A percentile compares a stretch with the other conserved stretches of the same genome.
Evolutionary conservation across 2,113 vertebrate genomes (phyloP).

Genomic region (Sterrhoptilus dennistouni): DNA sequence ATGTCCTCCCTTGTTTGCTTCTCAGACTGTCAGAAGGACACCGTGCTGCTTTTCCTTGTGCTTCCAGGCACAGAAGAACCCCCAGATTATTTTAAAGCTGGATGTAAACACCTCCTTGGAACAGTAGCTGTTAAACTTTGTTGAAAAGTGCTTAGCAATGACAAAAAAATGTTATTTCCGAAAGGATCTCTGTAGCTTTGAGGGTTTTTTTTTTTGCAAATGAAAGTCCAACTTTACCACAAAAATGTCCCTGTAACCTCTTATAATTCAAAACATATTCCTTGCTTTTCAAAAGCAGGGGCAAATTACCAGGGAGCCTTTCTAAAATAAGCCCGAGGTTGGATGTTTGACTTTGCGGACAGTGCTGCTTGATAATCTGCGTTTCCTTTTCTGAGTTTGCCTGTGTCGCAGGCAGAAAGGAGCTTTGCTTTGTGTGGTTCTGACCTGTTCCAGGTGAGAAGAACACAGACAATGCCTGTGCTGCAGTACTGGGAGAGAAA

Average conservation of each 20-base stretch:
- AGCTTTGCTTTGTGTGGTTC: neutral
- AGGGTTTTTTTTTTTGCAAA: constrained; percentile 35
- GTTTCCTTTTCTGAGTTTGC: neutral
- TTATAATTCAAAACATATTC: constrained; percentile 89
- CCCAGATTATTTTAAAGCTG: neutral
- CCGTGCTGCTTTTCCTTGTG: neutral
- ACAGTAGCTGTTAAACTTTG: constrained; percentile 41
- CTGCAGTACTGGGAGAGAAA: neutral
- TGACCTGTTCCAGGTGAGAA: neutral
- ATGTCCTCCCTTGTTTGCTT: neutral
- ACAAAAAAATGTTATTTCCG: constrained; percentile 66
- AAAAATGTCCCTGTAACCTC: constrained; percentile 87
- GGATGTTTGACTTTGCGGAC: constrained; percentile 72
- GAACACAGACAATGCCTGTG: accelerated
- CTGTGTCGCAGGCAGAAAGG: neutral
- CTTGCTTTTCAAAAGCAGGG: constrained; percentile 79
- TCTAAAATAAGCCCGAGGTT: constrained; percentile 78
- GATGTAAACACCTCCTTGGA: constrained; percentile 45
- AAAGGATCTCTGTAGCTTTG: constrained; percentile 38
- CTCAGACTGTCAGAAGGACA: neutral
- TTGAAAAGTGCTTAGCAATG: constrained; percentile 66
- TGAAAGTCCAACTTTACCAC: constrained; percentile 82
- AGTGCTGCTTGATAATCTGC: constrained; percentile 48
- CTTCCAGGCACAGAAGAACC: neutral
- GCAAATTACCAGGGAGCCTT: constrained; percentile 70